Percentiles rank a stretch among this genome's conserved stretches.
Evolutionary conservation across 2,888 invertebrate genomes (phyloP).

Genomic region (Vesta saturnalis): DNA sequence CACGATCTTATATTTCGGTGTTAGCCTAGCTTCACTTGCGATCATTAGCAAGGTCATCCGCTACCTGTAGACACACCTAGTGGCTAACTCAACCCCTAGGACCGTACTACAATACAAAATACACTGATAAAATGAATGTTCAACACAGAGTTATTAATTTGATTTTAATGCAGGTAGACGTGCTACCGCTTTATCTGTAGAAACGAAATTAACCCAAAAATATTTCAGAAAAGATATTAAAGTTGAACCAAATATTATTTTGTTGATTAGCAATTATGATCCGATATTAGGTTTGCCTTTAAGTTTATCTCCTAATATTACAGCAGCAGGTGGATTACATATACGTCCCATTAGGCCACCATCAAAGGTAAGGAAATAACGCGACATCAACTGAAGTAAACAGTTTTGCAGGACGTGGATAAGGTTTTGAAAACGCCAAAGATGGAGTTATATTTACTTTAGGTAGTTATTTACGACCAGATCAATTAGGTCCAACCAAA

Average conservation of each 20-base stretch:
- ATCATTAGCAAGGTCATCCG: too few relatives aligned
- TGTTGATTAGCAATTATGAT: constrained; percentile 53
- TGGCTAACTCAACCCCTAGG: too few relatives aligned
- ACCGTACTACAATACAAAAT: constrained; percentile 43
- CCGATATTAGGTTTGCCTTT: constrained; percentile 50
- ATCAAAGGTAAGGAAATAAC: constrained; percentile 49
- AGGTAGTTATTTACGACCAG: constrained; percentile 55
- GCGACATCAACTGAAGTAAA: background rate
- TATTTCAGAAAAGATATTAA: constrained; percentile 46
- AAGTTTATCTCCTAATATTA: constrained; percentile 55
- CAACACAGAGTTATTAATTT: constrained; percentile 45
- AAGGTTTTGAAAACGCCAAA: constrained; percentile 52
- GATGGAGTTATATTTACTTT: constrained; percentile 58
- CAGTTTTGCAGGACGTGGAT: constrained; percentile 50
- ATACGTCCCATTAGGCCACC: constrained; percentile 46
- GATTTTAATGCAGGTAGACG: constrained; percentile 30
- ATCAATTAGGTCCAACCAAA: constrained; percentile 46
- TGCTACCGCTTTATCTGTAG: constrained; percentile 28
- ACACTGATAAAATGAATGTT: constrained; percentile 44
- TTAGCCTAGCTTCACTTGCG: too few relatives aligned
- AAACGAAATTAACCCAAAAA: constrained; percentile 42
- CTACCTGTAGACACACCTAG: too few relatives aligned
- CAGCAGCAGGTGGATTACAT: constrained; percentile 57
- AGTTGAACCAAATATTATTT: constrained; percentile 47
- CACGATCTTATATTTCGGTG: too few relatives aligned